Percentiles rank a stretch among this genome's conserved stretches.
Evolutionary conservation across 2,797 vertebrate genomes (phyloP).

Genomic region (Nyctibius grandis): DNA sequence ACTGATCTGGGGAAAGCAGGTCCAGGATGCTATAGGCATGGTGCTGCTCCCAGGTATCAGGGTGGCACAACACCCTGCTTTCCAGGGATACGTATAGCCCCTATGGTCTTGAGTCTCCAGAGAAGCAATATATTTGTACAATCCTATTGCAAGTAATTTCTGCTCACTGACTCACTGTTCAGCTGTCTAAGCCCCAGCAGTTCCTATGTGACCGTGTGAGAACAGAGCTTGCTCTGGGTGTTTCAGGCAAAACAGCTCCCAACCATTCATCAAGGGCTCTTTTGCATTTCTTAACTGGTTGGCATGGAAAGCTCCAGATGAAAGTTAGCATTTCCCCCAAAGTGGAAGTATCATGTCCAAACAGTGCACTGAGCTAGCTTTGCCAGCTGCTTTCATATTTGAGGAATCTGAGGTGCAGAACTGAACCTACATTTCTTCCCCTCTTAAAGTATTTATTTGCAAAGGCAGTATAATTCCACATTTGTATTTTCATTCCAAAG

Average conservation of each 20-base stretch:
- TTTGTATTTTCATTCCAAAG: slow-evolving; percentile 55
- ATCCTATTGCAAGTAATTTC: background rate
- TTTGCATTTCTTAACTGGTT: background rate
- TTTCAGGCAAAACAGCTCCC: background rate
- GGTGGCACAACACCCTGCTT: background rate
- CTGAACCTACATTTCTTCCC: background rate
- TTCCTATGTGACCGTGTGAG: background rate
- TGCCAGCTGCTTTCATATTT: background rate
- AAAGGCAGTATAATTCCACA: slow-evolving; percentile 42
- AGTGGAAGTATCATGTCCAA: background rate
- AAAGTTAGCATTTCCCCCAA: background rate
- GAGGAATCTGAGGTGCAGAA: background rate
- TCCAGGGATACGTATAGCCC: background rate
- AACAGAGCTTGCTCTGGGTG: background rate
- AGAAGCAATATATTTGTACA: background rate
- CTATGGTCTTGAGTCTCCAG: background rate
- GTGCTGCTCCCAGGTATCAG: background rate
- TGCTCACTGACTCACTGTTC: background rate
- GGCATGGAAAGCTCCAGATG: background rate
- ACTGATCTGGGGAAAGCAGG: background rate
- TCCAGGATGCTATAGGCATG: background rate
- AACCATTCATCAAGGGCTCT: background rate
- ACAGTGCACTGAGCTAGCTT: background rate
- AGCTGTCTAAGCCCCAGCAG: background rate
- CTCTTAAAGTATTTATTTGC: slow-evolving; percentile 22